These are phyloP conservation scores for Oncorhynchus gorbuscha DNA, from an alignment of 2,113 vertebrate species.

Conservation along the genomic window DNA sequence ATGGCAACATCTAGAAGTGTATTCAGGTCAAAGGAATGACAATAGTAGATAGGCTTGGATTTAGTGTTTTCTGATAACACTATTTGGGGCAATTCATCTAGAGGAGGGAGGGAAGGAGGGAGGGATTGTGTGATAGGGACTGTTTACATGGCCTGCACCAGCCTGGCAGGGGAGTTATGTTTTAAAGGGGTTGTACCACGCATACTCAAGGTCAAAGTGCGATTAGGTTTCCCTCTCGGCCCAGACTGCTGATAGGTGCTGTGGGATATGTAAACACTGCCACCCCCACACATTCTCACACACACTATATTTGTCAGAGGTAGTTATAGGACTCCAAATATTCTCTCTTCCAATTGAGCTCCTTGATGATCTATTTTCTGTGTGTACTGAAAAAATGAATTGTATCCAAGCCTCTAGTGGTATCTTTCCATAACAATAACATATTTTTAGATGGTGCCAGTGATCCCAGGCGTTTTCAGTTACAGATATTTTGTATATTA, in stretches of 20 bases:
- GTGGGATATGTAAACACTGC: constrained; percentile 58
- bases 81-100: background rate
- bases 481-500: constrained; percentile 41
- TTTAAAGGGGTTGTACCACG: constrained; percentile 9
- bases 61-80: background rate
- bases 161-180: background rate
- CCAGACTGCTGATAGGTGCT: constrained; percentile 16
- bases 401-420: background rate
- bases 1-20: constrained; percentile 13
- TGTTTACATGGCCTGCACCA: constrained; percentile 25
- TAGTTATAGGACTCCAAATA: background rate
- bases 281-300: constrained; percentile 25
- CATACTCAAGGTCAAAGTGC: constrained; percentile 51
- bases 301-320: background rate
- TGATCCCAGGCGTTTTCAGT: constrained; percentile 29
- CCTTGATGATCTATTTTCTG: background rate
- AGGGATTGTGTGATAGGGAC: background rate
- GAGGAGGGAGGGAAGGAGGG: background rate
- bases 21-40: constrained; percentile 9
- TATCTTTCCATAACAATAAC: constrained; percentile 35
- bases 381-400: background rate
- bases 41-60: background rate
- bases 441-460: constrained; percentile 48
- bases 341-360: background rate
- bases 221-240: constrained; percentile 40